These are phyloP conservation scores for Chalcosyrphus nemorum DNA, from an alignment of 2,888 invertebrate species.

Conservation along the genomic window DNA sequence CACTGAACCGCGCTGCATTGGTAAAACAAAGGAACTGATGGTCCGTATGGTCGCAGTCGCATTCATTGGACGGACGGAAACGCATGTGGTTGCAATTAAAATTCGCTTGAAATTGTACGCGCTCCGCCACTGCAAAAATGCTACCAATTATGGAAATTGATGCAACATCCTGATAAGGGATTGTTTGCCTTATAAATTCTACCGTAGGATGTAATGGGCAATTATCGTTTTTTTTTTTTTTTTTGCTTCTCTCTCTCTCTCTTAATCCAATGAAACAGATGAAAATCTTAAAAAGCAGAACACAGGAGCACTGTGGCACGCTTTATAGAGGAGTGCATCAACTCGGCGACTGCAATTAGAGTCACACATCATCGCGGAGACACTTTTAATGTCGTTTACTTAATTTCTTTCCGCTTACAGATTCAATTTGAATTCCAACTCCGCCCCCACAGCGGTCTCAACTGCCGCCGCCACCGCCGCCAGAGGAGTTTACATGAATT, in stretches of 20 bases:
- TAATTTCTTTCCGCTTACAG: slow-evolving; percentile 43
- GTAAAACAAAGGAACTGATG: slow-evolving; percentile 58
- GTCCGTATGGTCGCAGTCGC: slow-evolving; percentile 11
- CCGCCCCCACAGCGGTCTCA: slow-evolving; percentile 55
- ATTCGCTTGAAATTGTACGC: slow-evolving; percentile 61
- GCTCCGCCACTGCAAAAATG: slow-evolving; percentile 15
- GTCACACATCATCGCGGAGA: slow-evolving; percentile 54
- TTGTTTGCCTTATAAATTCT: slow-evolving; percentile 34
- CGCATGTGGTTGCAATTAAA: slow-evolving; percentile 71
- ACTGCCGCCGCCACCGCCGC: not conserved
- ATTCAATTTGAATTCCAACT: slow-evolving; percentile 64
- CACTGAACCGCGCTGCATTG: not conserved
- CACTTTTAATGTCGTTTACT: slow-evolving; percentile 59
- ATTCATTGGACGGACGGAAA: slow-evolving; percentile 48
- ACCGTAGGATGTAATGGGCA: slow-evolving; percentile 42
- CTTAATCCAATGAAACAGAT: slow-evolving; percentile 46
- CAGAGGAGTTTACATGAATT: slow-evolving; percentile 41
- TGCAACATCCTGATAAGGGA: slow-evolving; percentile 68
- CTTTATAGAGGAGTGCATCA: slow-evolving; percentile 39
- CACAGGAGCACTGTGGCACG: slow-evolving; percentile 29
- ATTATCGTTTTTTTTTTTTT: slow-evolving; percentile 23
- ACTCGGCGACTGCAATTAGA: slow-evolving; percentile 49
- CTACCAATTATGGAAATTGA: slow-evolving; percentile 68
- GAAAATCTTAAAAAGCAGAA: slow-evolving; percentile 31
- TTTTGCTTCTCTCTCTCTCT: slow-evolving; percentile 9